These are phyloP conservation scores for Volucella bombylans DNA, from an alignment of 2,888 invertebrate genomes.

Conservation along the genomic window DNA sequence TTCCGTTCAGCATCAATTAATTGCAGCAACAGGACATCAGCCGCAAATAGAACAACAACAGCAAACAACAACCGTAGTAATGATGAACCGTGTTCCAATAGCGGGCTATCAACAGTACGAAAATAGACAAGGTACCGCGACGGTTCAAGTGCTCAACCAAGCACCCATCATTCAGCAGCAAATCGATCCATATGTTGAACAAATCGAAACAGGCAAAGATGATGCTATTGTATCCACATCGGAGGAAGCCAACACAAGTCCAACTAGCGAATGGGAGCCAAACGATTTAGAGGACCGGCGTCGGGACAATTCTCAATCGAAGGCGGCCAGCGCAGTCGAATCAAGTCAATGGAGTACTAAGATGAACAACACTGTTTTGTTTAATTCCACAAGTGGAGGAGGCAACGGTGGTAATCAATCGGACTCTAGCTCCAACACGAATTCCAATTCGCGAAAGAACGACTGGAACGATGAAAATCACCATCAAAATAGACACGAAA, in stretches of 20 bases:
- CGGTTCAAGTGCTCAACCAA: slow-evolving; percentile 57
- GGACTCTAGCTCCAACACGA: slow-evolving; percentile 75
- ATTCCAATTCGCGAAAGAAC: slow-evolving; percentile 76
- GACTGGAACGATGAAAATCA: slow-evolving; percentile 68
- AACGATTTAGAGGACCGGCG: too few species aligned
- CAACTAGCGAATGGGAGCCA: too few species aligned
- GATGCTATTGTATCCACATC: slow-evolving; percentile 37
- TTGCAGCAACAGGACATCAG: slow-evolving; percentile 53
- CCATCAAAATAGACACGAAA: too few species aligned
- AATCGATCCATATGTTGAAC: slow-evolving; percentile 54
- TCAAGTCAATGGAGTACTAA: too few species aligned
- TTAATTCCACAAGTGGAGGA: slow-evolving; percentile 73
- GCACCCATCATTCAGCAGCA: slow-evolving; percentile 41
- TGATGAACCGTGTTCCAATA: too few species aligned
- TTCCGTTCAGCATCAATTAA: slow-evolving; percentile 67
- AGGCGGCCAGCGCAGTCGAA: too few species aligned
- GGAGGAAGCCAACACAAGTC: slow-evolving; percentile 57
- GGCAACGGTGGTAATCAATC: slow-evolving; percentile 73
- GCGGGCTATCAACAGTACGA: slow-evolving; percentile 64
- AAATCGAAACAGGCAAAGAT: slow-evolving; percentile 57
- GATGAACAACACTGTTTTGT: too few species aligned
- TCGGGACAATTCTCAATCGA: too few species aligned
- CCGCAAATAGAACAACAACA: slow-evolving; percentile 52
- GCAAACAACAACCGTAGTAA: slow-evolving; percentile 50
- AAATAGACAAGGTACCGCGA: slow-evolving; percentile 32